Evolutionary conservation across 2,113 vertebrate genomes (phyloP).

Genomic region (Proterorhinus semilunaris): DNA sequence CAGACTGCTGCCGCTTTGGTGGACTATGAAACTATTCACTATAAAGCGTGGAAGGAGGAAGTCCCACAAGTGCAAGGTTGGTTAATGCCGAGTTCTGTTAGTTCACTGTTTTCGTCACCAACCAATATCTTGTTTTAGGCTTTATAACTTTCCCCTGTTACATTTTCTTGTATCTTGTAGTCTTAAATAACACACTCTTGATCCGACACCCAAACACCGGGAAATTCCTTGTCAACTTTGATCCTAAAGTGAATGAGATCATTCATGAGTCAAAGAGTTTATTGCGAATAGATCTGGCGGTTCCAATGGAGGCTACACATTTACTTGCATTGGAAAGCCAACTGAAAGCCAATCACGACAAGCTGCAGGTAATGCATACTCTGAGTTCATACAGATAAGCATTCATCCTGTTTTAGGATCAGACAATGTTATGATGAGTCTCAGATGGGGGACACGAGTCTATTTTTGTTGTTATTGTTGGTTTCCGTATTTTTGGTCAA

Average conservation of each 20-base stretch:
- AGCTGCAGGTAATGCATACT: constrained; percentile 74
- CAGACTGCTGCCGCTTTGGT: constrained; percentile 76
- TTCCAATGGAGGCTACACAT: constrained; percentile 79
- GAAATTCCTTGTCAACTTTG: constrained; percentile 88
- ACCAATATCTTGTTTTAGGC: background rate
- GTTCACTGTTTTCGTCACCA: background rate
- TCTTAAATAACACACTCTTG: constrained; percentile 82
- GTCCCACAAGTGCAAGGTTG: constrained; percentile 74
- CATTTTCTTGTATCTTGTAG: constrained; percentile 32
- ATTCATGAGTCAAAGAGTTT: constrained; percentile 86
- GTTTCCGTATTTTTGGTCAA: too few species aligned
- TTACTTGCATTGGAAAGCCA: constrained; percentile 77
- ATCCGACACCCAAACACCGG: constrained; percentile 79
- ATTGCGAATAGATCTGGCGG: constrained; percentile 82
- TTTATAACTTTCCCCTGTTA: background rate
- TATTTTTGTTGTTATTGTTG: too few species aligned
- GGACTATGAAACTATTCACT: constrained; percentile 78
- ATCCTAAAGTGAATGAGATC: constrained; percentile 86
- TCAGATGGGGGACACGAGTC: too few species aligned
- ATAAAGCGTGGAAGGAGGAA: constrained; percentile 79
- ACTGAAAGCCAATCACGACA: constrained; percentile 82
- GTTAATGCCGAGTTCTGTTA: constrained; percentile 10
- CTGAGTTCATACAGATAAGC: background rate
- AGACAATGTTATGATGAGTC: too few species aligned
- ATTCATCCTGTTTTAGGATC: background rate